phyloP scores from a whole-genome alignment of 2,797 vertebrate species.

The Bryconaethiops microstoma region DNA sequence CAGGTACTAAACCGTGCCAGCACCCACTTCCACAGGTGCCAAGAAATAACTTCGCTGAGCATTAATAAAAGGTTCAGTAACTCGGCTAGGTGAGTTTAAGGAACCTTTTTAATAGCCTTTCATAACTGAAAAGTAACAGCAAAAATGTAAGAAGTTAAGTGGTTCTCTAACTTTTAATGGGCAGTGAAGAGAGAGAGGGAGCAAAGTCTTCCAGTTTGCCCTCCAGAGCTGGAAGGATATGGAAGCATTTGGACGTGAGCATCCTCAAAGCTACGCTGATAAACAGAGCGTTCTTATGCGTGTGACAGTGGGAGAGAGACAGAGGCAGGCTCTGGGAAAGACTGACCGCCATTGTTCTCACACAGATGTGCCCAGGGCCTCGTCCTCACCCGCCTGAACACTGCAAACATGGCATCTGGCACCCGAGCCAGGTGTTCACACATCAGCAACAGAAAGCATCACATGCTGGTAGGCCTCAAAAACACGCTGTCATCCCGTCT shows the following conservation, averaged over 20 bases:
- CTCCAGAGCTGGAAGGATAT: neutral
- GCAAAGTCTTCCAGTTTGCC: neutral
- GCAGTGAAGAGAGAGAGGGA: neutral
- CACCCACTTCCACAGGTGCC: too few relatives aligned
- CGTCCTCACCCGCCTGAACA: conserved; percentile 35
- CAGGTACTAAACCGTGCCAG: too few relatives aligned
- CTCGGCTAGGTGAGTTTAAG: too few relatives aligned
- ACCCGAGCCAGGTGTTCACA: conserved; percentile 2
- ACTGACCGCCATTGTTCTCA: conserved; percentile 53
- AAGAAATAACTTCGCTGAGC: neutral
- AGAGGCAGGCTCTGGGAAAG: conserved; percentile 31
- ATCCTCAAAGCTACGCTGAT: neutral
- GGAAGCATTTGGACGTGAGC: neutral
- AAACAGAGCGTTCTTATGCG: conserved; percentile 52
- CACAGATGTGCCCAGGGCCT: conserved; percentile 51
- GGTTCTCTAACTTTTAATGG: neutral
- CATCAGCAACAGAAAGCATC: neutral
- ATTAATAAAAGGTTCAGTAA: neutral
- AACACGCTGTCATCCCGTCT: neutral
- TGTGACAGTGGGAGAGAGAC: conserved; percentile 35
- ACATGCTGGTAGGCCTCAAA: neutral
- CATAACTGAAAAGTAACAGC: neutral
- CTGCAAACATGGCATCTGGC: conserved; percentile 17
- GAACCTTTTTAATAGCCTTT: too few relatives aligned
- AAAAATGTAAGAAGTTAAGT: neutral